These are phyloP conservation scores for Probaryconus sp. DNA, from an alignment of 1,140 invertebrate genomes.

Conservation along the genomic window DNA sequence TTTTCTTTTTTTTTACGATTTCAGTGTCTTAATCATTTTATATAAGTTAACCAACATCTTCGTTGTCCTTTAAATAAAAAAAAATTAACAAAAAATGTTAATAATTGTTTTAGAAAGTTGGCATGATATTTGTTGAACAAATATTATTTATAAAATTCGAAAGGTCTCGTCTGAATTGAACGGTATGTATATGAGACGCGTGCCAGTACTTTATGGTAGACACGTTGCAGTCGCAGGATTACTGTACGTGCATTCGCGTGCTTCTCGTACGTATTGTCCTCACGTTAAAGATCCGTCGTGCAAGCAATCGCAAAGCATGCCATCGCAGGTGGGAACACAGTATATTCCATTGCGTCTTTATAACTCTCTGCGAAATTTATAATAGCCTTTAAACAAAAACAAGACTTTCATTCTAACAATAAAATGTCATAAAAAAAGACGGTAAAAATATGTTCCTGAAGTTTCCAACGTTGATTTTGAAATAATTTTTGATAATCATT, in stretches of 20 bases:
- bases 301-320: conserved; percentile 45
- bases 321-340: conserved; percentile 31
- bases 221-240: conserved; percentile 42
- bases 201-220: conserved; percentile 31
- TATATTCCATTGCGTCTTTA: conserved; percentile 37
- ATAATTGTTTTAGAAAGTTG: too few relatives aligned
- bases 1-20: too few relatives aligned
- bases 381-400: too few relatives aligned
- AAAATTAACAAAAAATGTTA: too few relatives aligned
- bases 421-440: too few relatives aligned
- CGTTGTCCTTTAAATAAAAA: neutral
- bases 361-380: too few relatives aligned
- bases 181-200: conserved; percentile 8
- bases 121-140: conserved; percentile 16
- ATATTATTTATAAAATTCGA: conserved; percentile 1
- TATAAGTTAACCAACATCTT: too few relatives aligned
- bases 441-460: too few relatives aligned
- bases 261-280: conserved; percentile 42
- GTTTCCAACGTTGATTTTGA: too few relatives aligned
- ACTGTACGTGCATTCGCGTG: conserved; percentile 39
- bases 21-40: too few relatives aligned
- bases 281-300: conserved; percentile 41
- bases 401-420: too few relatives aligned
- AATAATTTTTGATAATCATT: too few relatives aligned
- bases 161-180: conserved; percentile 9